These are phyloP conservation scores for Apodemus speciosus DNA, from an alignment of 2,113 vertebrate genomes.

Conservation along the genomic window DNA sequence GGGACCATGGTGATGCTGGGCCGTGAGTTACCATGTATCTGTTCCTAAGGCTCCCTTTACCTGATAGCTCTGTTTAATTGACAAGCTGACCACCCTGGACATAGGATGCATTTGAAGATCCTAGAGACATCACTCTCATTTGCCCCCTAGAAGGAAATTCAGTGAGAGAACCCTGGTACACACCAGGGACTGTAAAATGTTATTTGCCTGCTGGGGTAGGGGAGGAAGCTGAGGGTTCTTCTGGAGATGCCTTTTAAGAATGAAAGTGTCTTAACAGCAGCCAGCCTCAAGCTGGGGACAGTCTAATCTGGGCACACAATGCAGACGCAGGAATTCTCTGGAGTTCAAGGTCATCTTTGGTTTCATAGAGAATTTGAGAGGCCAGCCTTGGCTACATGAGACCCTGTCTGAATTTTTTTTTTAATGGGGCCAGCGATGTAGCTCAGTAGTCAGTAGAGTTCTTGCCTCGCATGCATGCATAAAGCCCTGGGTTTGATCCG, in stretches of 20 bases:
- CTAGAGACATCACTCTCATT: not conserved
- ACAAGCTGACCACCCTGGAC: not conserved
- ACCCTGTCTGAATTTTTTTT: not conserved
- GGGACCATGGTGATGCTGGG: not conserved
- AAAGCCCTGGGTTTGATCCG: not conserved
- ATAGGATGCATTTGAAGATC: not conserved
- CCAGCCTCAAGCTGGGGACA: not conserved
- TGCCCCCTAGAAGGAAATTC: not conserved
- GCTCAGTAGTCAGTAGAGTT: not conserved
- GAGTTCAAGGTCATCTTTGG: not conserved
- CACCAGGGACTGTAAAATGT: not conserved
- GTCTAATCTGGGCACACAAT: not conserved
- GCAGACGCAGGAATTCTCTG: not conserved
- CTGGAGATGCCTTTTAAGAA: not conserved
- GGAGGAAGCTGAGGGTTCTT: not conserved
- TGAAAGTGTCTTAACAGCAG: conserved; percentile 6
- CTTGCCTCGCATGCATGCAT: not conserved
- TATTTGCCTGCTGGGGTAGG: not conserved
- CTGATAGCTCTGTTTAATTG: not conserved
- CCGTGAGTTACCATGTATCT: not conserved
- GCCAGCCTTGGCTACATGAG: not conserved
- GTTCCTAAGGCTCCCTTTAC: not conserved
- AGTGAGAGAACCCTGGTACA: not conserved
- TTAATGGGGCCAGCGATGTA: not conserved
- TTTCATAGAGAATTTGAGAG: not conserved